These are phyloP conservation scores for Spea hammondii DNA, from an alignment of 2,797 vertebrate genomes.

Conservation along the genomic window DNA sequence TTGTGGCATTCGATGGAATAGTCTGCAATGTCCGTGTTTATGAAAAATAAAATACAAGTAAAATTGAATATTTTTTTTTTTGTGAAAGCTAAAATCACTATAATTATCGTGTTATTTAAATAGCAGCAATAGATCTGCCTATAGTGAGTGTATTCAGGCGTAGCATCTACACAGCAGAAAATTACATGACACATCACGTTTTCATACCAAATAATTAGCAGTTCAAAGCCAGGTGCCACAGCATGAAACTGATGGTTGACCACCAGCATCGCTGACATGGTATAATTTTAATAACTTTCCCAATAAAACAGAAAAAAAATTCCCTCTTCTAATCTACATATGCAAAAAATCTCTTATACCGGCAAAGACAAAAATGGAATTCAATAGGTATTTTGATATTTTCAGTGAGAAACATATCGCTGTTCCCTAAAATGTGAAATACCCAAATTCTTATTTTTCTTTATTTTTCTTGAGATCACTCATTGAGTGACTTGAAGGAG, in stretches of 20 bases:
- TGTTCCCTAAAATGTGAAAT: too few relatives aligned
- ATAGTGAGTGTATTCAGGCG: constrained; percentile 25
- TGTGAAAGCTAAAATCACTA: constrained; percentile 15
- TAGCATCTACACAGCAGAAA: constrained; percentile 24
- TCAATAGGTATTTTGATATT: too few relatives aligned
- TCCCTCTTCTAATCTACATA: not conserved
- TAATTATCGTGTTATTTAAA: constrained; percentile 39
- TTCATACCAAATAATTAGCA: constrained; percentile 43
- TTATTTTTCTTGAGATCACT: too few relatives aligned
- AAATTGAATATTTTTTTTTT: constrained; percentile 14
- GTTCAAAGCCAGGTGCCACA: constrained; percentile 16
- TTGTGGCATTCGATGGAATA: not conserved
- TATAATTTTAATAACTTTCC: constrained; percentile 30
- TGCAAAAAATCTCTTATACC: not conserved
- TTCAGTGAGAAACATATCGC: too few relatives aligned
- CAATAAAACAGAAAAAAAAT: not conserved
- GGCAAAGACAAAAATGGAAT: not conserved
- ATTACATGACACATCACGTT: constrained; percentile 43
- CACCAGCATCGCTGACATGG: constrained; percentile 26
- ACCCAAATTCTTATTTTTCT: too few relatives aligned
- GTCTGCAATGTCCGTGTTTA: not conserved
- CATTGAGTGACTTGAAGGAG: too few relatives aligned
- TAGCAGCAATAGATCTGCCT: constrained; percentile 16
- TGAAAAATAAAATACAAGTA: constrained; percentile 4
- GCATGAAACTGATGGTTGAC: constrained; percentile 33